These are phyloP conservation scores for Eutrigla gurnardus DNA, from an alignment of 2,797 vertebrate species.

Conservation along the genomic window DNA sequence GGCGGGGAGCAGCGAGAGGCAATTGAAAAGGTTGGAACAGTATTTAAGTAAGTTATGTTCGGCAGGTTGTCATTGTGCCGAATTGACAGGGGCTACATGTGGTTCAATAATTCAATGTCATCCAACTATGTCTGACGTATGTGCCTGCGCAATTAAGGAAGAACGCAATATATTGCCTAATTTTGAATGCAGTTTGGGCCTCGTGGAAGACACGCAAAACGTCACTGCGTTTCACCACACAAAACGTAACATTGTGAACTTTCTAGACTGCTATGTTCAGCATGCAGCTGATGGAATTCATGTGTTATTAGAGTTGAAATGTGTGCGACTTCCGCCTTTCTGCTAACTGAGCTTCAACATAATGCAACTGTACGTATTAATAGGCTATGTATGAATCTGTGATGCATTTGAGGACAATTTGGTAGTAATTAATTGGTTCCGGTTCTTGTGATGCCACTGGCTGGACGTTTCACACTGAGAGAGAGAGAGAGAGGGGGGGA, in stretches of 20 bases:
- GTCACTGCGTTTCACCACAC: not conserved
- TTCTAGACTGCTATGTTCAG: not conserved
- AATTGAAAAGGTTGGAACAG: not conserved
- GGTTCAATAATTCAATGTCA: not conserved
- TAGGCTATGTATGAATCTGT: not conserved
- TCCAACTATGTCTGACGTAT: rapidly evolving
- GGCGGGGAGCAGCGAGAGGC: not conserved
- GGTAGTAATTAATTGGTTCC: not conserved
- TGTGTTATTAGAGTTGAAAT: not conserved
- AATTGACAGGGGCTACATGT: not conserved
- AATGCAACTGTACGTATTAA: not conserved
- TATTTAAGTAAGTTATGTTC: not conserved
- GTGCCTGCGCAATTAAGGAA: rapidly evolving
- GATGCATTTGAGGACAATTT: not conserved
- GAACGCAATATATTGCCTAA: not conserved
- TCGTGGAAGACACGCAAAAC: not conserved
- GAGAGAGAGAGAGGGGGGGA: too few relatives aligned
- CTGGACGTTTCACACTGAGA: not conserved
- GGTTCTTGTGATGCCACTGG: not conserved
- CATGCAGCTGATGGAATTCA: not conserved
- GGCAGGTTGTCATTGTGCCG: not conserved
- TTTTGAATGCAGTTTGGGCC: not conserved
- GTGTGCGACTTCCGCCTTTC: not conserved
- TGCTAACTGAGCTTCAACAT: not conserved
- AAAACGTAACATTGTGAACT: too few relatives aligned